phyloP scores from a whole-genome alignment of 2,797 vertebrate species.

The Schizopygopsis pylzovi region DNA sequence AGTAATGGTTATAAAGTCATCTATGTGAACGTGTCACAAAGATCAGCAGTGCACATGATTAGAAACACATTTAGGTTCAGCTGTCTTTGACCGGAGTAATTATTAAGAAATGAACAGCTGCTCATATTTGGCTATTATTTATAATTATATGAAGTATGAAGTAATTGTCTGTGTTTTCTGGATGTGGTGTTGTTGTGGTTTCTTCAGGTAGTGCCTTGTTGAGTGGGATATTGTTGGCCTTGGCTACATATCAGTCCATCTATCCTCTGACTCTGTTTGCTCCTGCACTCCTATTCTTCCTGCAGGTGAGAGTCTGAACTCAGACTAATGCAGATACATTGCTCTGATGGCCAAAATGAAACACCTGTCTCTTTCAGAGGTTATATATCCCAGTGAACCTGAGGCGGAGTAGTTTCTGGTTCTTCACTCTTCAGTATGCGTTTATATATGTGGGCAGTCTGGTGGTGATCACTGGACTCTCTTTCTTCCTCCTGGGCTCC shows the following conservation, averaged over 20 bases:
- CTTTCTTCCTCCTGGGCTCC: slow-evolving; percentile 95
- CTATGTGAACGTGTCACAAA: neutral
- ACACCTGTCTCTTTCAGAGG: slow-evolving; percentile 74
- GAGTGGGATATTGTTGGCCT: slow-evolving; percentile 92
- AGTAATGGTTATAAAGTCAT: neutral
- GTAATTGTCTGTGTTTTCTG: neutral
- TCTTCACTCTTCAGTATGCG: slow-evolving; percentile 85
- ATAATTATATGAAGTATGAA: neutral
- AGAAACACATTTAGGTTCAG: neutral
- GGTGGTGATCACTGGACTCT: slow-evolving; percentile 88
- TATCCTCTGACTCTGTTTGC: slow-evolving; percentile 92
- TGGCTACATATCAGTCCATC: slow-evolving; percentile 96
- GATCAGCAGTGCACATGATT: neutral
- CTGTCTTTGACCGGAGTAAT: neutral
- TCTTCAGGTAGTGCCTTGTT: slow-evolving; percentile 84
- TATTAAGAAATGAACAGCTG: neutral
- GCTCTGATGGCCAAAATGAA: neutral
- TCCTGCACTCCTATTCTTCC: slow-evolving; percentile 89
- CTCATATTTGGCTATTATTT: neutral
- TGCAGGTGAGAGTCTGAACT: slow-evolving; percentile 81
- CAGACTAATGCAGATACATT: neutral
- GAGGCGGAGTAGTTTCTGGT: slow-evolving; percentile 87
- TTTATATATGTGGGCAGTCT: slow-evolving; percentile 92
- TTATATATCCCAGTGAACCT: slow-evolving; percentile 90
- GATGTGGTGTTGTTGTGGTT: neutral